A percentile compares a stretch with the other conserved stretches of the same genome.
Conservation (phyloP, 1,140 invertebrate species). For the Vanessa tameamea region DNA sequence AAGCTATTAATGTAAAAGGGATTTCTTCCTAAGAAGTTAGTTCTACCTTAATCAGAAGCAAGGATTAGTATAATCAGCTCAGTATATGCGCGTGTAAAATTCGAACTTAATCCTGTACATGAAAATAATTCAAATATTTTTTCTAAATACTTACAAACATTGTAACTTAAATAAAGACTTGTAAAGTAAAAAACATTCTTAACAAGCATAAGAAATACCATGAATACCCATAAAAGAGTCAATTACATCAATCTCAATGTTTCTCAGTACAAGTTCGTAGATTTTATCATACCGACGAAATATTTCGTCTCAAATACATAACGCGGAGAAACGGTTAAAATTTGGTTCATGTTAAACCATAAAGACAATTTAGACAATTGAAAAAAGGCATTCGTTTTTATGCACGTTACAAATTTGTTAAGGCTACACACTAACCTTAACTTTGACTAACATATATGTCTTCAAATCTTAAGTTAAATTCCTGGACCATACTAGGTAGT, state of each 20-base stretch:
- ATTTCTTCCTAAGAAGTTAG: too few species aligned
- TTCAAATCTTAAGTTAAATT: too few species aligned
- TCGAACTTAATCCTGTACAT: too few species aligned
- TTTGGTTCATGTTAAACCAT: constrained; percentile 38
- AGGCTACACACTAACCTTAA: constrained; percentile 13
- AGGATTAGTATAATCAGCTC: too few species aligned
- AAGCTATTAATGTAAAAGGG: too few species aligned
- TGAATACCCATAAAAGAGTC: constrained; percentile 22
- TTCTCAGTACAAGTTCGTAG: constrained; percentile 29
- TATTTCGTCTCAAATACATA: constrained; percentile 30
- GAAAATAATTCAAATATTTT: too few species aligned
- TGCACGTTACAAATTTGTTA: constrained; percentile 31
- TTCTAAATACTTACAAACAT: not conserved
- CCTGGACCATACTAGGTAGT: too few species aligned
- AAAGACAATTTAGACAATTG: constrained; percentile 41
- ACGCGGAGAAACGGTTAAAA: constrained; percentile 27
- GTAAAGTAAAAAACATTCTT: not conserved
- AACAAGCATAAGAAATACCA: not conserved
- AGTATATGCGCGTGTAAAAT: too few species aligned
- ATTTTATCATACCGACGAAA: constrained; percentile 34
- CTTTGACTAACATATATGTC: not conserved
- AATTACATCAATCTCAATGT: constrained; percentile 27
- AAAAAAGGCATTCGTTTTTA: constrained; percentile 42
- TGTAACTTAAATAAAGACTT: not conserved
- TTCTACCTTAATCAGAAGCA: too few species aligned